Evolutionary conservation across 2,888 invertebrate species (phyloP).

Genomic region (Trichogramma evanescens): DNA sequence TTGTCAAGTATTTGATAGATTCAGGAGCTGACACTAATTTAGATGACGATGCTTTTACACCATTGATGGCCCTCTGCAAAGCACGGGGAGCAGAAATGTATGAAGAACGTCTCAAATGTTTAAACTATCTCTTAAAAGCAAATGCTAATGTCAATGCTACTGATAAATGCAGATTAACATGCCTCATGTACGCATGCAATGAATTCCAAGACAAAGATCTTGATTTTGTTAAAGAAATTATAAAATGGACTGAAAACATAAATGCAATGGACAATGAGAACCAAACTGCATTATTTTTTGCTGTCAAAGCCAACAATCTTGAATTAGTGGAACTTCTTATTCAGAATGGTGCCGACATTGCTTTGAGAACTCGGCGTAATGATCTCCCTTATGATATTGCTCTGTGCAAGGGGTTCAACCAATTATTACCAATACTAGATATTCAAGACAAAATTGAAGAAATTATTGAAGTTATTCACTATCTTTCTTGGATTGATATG

Average conservation of each 20-base stretch:
- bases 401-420: constrained; percentile 48
- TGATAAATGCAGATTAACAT: constrained; percentile 54
- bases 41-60: constrained; percentile 54
- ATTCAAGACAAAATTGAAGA: constrained; percentile 22
- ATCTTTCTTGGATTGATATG: constrained; percentile 49
- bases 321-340: constrained; percentile 54
- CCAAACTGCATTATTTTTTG: constrained; percentile 61
- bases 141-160: constrained; percentile 52
- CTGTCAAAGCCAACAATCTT: constrained; percentile 53
- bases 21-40: constrained; percentile 56
- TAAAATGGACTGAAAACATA: constrained; percentile 52
- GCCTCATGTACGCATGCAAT: constrained; percentile 59
- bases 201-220: constrained; percentile 54
- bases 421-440: constrained; percentile 29
- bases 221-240: constrained; percentile 51
- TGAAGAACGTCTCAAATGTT: constrained; percentile 47
- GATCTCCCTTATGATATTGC: constrained; percentile 54
- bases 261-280: constrained; percentile 56
- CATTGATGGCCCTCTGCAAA: constrained; percentile 58
- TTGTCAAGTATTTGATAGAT: constrained; percentile 51
- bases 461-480: background rate
- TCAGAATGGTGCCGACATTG: constrained; percentile 50
- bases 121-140: constrained; percentile 50
- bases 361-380: constrained; percentile 50
- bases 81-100: constrained; percentile 41